phyloP scores from a whole-genome alignment of 2,113 vertebrate genomes.

The Xyliphius kryptos region DNA sequence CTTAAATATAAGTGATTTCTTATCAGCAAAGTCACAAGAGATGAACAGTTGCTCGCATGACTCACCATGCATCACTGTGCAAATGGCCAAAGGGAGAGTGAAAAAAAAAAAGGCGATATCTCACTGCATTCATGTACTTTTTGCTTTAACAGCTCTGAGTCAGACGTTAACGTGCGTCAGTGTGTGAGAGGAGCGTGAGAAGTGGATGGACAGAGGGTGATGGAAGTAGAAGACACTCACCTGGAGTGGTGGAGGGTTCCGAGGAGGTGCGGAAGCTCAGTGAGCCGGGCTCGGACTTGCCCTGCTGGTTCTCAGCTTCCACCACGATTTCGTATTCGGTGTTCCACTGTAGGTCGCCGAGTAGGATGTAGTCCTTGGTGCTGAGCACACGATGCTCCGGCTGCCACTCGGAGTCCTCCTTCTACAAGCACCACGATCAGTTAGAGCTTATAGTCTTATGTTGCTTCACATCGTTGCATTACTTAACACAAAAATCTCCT shows the following conservation, averaged over 20 bases:
- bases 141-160: slow-evolving; percentile 39
- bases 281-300: slow-evolving; percentile 78
- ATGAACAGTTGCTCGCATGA: slow-evolving; percentile 31
- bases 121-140: slow-evolving; percentile 31
- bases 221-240: slow-evolving; percentile 61
- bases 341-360: slow-evolving; percentile 85
- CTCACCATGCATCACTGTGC: slow-evolving; percentile 36
- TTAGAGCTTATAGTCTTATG: not conserved
- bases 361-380: slow-evolving; percentile 73
- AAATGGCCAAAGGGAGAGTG: slow-evolving; percentile 15
- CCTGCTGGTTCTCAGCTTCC: slow-evolving; percentile 89
- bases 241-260: slow-evolving; percentile 85
- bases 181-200: slow-evolving; percentile 41
- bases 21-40: slow-evolving; percentile 10
- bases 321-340: slow-evolving; percentile 86
- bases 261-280: slow-evolving; percentile 79
- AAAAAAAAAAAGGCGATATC: slow-evolving; percentile 22
- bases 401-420: slow-evolving; percentile 77
- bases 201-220: slow-evolving; percentile 37
- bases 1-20: slow-evolving; percentile 9
- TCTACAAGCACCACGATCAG: slow-evolving; percentile 53
- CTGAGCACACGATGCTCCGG: slow-evolving; percentile 80
- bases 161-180: slow-evolving; percentile 27
- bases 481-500: no score
- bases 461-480: no score